Evolutionary conservation across 1,140 invertebrate species (phyloP), one percentile per base, ranked within the genome.

Genomic region (Nasonia vitripennis): DNA sequence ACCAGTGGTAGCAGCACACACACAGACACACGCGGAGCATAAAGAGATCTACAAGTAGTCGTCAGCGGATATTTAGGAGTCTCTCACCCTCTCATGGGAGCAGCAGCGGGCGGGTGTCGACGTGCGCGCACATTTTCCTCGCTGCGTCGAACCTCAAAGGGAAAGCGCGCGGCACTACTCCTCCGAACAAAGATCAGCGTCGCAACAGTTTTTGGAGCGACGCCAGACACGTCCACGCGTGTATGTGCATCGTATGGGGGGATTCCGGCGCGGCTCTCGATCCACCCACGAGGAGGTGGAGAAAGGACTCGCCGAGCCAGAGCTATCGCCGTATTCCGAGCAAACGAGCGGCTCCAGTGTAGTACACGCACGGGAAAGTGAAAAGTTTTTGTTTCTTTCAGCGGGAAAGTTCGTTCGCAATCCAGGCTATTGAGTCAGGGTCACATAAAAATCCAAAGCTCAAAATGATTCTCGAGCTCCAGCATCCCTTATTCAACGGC

Each of bases 221-320:
- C 67, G 85, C 85, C 85, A 86, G 77, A 83, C 85, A 79, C 81
- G 78, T 86, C 83, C 78, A 37, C 34, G 34, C 34, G 34, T 37
- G 34, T 37, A 0, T 37, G 31, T 31, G 17, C 34, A 37, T 27
- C 27, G 11, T 71, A 37, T 27, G 23, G 12, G 68, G 74, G 45
- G 68, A 85, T 74, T 75, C 31, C 14, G 11, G 14, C 17, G 12
- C n/a, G 5, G 34, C 78, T 81, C 67, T 67, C 84, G 23, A 75
- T 75, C 68, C 68, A 34, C 31, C 68, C 23, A 62, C 55, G 45
- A 68, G 51, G 70, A 79, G 68, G 12, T 27, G 23, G 78, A 77
- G 48, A 51, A 78, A 71, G 71, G 41, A 55, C 71, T n/a, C 12
- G 45, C 14, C 27, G 34, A n/a, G 31, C 10, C 37, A 7, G 3